phyloP scores from a whole-genome alignment of 2,113 vertebrate genomes.

The Theristicus caerulescens region DNA sequence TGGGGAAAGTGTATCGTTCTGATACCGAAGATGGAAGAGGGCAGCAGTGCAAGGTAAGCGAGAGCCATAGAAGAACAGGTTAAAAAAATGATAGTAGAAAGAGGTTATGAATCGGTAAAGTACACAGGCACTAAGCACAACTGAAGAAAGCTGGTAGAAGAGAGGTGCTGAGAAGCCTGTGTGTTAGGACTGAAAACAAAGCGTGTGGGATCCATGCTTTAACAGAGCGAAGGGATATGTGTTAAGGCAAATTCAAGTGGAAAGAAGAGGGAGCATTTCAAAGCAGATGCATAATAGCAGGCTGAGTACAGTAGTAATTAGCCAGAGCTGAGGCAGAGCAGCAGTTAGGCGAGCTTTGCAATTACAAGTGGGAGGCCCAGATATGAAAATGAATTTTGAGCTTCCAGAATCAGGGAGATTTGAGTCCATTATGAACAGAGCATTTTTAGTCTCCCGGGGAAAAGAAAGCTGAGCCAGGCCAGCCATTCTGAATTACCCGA shows the following conservation, averaged over 20 bases:
- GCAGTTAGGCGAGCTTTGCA: constrained; percentile 32
- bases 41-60: background rate
- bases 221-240: background rate
- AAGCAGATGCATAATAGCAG: constrained; percentile 39
- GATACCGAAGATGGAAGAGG: background rate
- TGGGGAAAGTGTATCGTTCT: background rate
- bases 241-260: constrained; percentile 42
- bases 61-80: background rate
- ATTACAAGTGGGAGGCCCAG: constrained; percentile 61
- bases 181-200: background rate
- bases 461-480: constrained; percentile 29
- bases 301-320: constrained; percentile 52
- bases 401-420: constrained; percentile 47
- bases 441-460: background rate
- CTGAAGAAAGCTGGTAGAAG: background rate
- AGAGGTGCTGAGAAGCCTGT: background rate
- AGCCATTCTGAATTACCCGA: constrained; percentile 18
- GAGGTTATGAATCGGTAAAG: background rate
- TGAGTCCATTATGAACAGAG: constrained; percentile 51
- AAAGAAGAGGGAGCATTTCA: constrained; percentile 41
- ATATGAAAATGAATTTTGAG: constrained; percentile 64
- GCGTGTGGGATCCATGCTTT: background rate
- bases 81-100: background rate
- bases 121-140: background rate
- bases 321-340: constrained; percentile 38